Percentiles rank a stretch among this genome's conserved stretches.
phyloP scores from a whole-genome alignment of 2,113 vertebrate genomes.

The Urocolius indicus region DNA sequence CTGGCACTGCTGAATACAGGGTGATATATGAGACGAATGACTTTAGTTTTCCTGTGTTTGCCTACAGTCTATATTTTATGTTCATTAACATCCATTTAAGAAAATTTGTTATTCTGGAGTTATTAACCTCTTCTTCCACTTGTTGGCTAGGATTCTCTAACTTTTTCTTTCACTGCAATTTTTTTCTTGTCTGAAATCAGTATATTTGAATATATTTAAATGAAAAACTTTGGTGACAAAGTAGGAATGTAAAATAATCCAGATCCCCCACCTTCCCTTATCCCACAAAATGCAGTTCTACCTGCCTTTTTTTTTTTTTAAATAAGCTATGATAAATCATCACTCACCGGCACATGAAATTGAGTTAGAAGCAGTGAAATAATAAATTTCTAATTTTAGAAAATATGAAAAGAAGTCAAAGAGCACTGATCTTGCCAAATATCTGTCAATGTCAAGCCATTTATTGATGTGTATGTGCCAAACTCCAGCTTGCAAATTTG shows the following conservation, averaged over 20 bases:
- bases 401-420: not conserved
- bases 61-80: not conserved
- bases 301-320: not conserved
- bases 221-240: not conserved
- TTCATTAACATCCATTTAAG: not conserved
- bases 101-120: not conserved
- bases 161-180: not conserved
- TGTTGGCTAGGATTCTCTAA: rapidly evolving
- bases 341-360: not conserved
- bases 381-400: constrained; percentile 12
- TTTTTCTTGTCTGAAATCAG: not conserved
- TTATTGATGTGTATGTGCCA: not conserved
- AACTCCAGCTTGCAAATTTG: not conserved
- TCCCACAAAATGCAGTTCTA: not conserved
- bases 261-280: rapidly evolving
- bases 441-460: not conserved
- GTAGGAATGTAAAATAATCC: not conserved
- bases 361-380: not conserved
- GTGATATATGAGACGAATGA: not conserved
- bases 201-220: not conserved
- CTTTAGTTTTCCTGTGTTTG: not conserved
- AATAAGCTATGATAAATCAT: not conserved
- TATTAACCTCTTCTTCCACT: not conserved
- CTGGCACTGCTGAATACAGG: not conserved
- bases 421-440: not conserved